Percentiles rank a stretch among this genome's conserved stretches.
These are phyloP conservation scores for Galaxea fascicularis DNA, from an alignment of 92 coral and sea anemone genomes.

Conservation along the genomic window DNA sequence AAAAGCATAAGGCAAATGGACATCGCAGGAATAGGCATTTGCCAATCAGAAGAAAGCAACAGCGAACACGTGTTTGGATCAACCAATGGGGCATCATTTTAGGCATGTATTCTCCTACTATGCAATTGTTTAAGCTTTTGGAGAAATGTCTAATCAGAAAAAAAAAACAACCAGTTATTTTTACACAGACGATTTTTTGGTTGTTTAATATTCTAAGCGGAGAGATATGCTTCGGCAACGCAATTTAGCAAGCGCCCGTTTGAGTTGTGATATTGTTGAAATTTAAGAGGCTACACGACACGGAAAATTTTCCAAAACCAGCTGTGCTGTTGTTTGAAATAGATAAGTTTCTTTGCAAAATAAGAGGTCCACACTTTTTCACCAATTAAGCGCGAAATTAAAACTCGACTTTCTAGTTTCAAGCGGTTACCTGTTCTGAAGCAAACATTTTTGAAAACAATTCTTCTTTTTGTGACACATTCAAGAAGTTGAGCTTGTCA, in stretches of 20 bases:
- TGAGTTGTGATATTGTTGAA: too few species aligned
- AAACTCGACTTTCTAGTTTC: not conserved
- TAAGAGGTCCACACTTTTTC: not conserved
- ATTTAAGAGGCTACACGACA: too few species aligned
- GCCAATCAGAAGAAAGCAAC: not conserved
- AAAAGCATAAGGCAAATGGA: not conserved
- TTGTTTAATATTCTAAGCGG: too few species aligned
- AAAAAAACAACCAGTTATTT: too few species aligned
- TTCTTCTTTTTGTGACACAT: not conserved
- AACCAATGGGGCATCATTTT: not conserved
- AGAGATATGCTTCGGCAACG: too few species aligned
- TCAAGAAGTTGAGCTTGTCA: not conserved
- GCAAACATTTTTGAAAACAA: constrained; percentile 8
- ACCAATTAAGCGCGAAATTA: too few species aligned
- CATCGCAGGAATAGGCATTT: not conserved
- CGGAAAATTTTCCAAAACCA: not conserved
- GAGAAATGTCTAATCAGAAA: too few species aligned
- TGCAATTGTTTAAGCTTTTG: too few species aligned
- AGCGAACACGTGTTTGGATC: not conserved
- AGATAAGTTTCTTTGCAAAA: not conserved
- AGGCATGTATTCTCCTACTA: not conserved
- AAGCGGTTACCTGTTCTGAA: constrained; percentile 22
- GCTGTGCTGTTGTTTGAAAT: not conserved
- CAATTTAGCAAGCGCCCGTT: too few species aligned
- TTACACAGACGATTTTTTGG: too few species aligned